Evolutionary conservation across 2,797 vertebrate genomes (phyloP), one percentile per base, ranked within the genome.

Genomic region (Peromyscus eremicus): DNA sequence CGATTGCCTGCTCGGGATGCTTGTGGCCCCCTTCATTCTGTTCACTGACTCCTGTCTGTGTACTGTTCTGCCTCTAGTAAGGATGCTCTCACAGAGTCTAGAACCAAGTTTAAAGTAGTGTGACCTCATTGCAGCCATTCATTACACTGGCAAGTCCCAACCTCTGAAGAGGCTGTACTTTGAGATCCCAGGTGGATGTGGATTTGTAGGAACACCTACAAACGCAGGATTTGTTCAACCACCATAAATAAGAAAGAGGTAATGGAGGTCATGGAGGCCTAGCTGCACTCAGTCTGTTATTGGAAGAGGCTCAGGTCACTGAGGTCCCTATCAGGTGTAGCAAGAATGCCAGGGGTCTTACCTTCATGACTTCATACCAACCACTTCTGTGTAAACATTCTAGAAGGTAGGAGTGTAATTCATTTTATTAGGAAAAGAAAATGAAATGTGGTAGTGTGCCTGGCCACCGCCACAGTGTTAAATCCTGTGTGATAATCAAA

Each of bases 291-390:
- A 6, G 7, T n/a, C 77, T 25, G 40, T 66, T 79, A 0, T 2
- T 9, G 23, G 57, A 37, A 81, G 73, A 37, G 25, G 7, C 11
- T 34, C 49, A 1, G 0, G 40, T 32, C 27, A 0, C 1, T 0
- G 4, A 9, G 5, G 25, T 8, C 16, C 29, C 71, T 2, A 0
- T 4, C 8, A 19, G 0, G 27, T 0, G 3, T 0, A 2, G 34
- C 0, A 0, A 2, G 0, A 3, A 5, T 10, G 14, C 70, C 1
- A 0, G 25, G 19, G 32, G 2, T 6, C 79, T 17, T 0, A 0
- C 8, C 0, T 37, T 32, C 7, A 6, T 0, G 21, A 4, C 2
- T 37, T 1, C 0, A 14, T 40, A 21, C 14, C 0, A 7, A 19
- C 55, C n/a, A 3, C 37, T 5, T 27, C 3, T 0, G 10, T 10